A percentile compares a stretch with the other conserved stretches of the same genome.
Conservation (phyloP, 2,113 vertebrate species). For the Hyperopisus bebe region DNA sequence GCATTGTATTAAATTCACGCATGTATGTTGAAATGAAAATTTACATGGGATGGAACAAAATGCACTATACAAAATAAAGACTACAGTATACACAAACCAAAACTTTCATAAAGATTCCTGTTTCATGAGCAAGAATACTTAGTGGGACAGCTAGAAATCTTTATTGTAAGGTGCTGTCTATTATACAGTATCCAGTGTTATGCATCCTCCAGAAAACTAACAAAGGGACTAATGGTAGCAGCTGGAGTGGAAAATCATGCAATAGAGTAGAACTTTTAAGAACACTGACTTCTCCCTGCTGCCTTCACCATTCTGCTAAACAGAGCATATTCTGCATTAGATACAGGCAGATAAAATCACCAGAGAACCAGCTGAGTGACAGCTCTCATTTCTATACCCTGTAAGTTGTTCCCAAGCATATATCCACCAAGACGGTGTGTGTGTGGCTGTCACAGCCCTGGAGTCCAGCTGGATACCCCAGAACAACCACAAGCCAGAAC, state of each 20-base stretch:
- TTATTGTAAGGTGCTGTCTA: background rate
- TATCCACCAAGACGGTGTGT: background rate
- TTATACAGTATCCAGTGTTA: background rate
- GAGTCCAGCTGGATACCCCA: background rate
- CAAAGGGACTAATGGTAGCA: background rate
- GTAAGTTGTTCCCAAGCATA: background rate
- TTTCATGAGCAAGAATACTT: background rate
- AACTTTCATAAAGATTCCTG: background rate
- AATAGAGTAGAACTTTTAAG: conserved; percentile 1
- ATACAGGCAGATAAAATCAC: conserved; percentile 21
- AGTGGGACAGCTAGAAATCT: background rate
- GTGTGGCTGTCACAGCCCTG: background rate
- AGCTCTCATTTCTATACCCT: conserved; percentile 19
- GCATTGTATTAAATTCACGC: background rate
- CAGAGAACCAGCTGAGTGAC: conserved; percentile 7
- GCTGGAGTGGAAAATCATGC: background rate
- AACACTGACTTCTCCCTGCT: background rate
- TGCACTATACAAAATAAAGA: background rate
- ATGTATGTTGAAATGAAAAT: background rate
- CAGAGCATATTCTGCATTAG: background rate
- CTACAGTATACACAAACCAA: background rate
- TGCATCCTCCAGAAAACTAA: background rate
- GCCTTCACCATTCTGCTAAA: conserved; percentile 5
- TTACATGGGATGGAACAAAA: background rate
- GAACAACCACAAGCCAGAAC: background rate